Base-by-base conservation (phyloP, 1,140 invertebrate genomes). In the Trichogramma pretiosum region DNA sequence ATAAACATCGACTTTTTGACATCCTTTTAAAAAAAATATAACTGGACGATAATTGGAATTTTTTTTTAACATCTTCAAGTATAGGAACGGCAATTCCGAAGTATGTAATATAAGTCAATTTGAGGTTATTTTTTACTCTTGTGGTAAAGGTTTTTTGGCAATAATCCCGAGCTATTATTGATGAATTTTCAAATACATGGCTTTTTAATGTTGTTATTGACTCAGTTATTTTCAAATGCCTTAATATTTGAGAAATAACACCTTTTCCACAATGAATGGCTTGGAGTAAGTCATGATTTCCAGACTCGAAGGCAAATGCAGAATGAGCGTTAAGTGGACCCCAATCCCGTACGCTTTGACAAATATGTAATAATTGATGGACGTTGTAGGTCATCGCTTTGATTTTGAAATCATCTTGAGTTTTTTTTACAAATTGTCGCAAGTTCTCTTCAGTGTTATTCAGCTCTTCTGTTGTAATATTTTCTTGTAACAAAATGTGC, bases 301-400 rank as follows among this genome's bases (percentile, higher is more conserved):
- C 41, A 2, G 26, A 33, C 17, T 43, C 30, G n/a, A 32, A 43
- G 2, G 28, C 7, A 33, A 26, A 43, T 19, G 22, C n/a, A 33
- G 18, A 33, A 21, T 43, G 17, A 3, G 17, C 3, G 9, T 11
- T 33, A 5, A 43, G 10, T 43, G 41, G 41, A 9, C 41, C 41
- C 16, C 17, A 43, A 26, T 43, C 11, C 34, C 13, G 9, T 3
- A 46, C 52, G 40, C 48, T 54, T 32, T 36, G 23, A 18, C 2
- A 21, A 11, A 53, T 16, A 34, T 53, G 47, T 11, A 50, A 42
- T 3, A 50, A 21, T 19, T 47, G 44, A 40, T 54, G 52, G 3
- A 53, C 43, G 24, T 49, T 53, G 16, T 41, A 53, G 3, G 30
- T 42, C 52, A 53, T 53, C 24, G 48, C 52, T 8, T 14, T 3